Base-by-base conservation (phyloP, 2,888 invertebrate genomes). In the Geophilus truncorum region DNA sequence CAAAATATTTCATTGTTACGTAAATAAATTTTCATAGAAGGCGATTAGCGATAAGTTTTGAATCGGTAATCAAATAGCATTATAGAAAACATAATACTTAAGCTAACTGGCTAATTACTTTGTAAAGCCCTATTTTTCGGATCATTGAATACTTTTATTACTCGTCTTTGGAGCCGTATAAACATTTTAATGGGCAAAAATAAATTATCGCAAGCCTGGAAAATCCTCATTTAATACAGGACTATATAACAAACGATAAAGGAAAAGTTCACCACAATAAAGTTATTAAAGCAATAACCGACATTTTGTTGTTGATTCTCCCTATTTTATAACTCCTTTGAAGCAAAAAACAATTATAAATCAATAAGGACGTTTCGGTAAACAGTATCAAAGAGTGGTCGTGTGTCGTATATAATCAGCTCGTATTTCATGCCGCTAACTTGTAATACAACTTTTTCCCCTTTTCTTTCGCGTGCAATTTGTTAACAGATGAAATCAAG, bases 361-460 rank as follows among this genome's bases (percentile, higher is more conserved):
- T 70, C 70, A 70, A 70, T 70, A 28, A 70, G 70, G 70, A 70
- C 70, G n/a, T 25, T 70, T 70, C n/a, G 70, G 70, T 70, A 70
- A 70, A 70, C 70, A 70, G 25, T 70, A 70, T 25, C 70, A 70
- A 70, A 70, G 70, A 70, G 25, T 70, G 70, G 70, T 70, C 70
- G 70, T 70, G 70, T 70, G 70, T 70, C 70, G 70, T 70, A 70
- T 70, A 70, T 70, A 70, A 70, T 70, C 70, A 70, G 70, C 70
- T 70, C 70, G 28, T 70, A 70, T 70, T 70, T 70, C 70, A 70
- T 70, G 70, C 70, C 70, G 10, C 70, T 25, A 25, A 70, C 70
- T 70, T 70, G 25, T 70, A 70, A 70, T 70, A 70, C 70, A 70
- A 70, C 25, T 70, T 70, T 70, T 28, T 23, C 70, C 70, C 70